Evolutionary conservation across 1,140 invertebrate genomes (phyloP).

Genomic region (Trichogramma pretiosum): DNA sequence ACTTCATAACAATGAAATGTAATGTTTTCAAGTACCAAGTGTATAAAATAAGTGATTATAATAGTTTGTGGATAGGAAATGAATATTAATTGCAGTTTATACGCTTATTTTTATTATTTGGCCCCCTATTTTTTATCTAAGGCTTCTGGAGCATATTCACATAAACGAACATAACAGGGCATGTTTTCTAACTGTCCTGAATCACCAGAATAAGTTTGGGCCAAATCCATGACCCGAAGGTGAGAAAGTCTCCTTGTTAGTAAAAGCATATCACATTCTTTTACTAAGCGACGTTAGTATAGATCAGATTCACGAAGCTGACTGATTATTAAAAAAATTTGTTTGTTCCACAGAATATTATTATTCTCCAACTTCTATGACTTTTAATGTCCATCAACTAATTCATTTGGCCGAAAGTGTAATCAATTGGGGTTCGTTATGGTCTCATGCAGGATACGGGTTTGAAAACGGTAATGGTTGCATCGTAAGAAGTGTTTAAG

Average conservation of each 20-base stretch:
- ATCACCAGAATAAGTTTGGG: no score
- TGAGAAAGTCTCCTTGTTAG: not conserved
- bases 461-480: constrained; percentile 2
- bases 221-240: not conserved
- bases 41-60: no score
- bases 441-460: not conserved
- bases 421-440: not conserved
- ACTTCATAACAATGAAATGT: no score
- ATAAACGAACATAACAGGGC: no score
- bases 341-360: not conserved
- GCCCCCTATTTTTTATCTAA: no score
- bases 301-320: not conserved
- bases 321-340: not conserved
- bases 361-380: not conserved
- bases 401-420: not conserved
- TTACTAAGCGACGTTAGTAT: not conserved
- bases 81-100: no score
- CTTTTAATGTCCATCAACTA: constrained; percentile 6
- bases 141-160: no score
- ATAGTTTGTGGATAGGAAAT: no score
- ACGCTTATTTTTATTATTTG: no score
- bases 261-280: not conserved
- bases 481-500: not conserved
- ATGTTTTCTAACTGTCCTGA: no score
- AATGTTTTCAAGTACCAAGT: no score